Evolutionary conservation across 1,140 invertebrate genomes (phyloP), one percentile per base, ranked within the genome.

Genomic region (Zaprionus vittiger): DNA sequence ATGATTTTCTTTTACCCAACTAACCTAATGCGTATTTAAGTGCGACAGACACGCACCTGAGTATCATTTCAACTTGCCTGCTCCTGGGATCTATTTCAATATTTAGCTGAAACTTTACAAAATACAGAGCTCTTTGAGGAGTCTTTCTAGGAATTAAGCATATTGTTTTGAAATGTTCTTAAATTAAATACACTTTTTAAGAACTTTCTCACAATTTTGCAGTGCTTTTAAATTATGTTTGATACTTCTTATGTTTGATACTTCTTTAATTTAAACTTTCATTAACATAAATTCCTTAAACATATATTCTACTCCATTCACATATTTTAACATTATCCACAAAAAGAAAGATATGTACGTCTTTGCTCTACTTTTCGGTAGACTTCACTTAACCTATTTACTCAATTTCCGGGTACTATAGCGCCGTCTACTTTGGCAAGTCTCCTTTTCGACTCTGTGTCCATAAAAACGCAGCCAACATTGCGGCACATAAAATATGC

Each of bases 401-500:
- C 31, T 22, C 34, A 1, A 65, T 20, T 60, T 34, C 28, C 37
- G 49, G 17, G 54, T 37, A 70, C 63, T 55, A 34, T 57, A 28
- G 22, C 62, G 49, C 47, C 59, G 15, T 38, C 14, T 61, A n/a
- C 37, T 28, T 20, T 54, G n/a, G 26, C 37, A 56, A 47, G 38
- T 44, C 41, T 38, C 24, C 47, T 34, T 54, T 60, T 41, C 38
- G 49, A 61, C 44, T 49, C 28, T 28, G 38, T 20, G 49, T 44
- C 37, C 38, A 71, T 65, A 60, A 77, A 55, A 65, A 28, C 20
- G 14, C 55, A 52, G 60, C 44, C 57, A 72, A 80, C 75, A 68
- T 69, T 66, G 56, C 80, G 69, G 65, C 70, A 72, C 80, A 87
- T 87, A 83, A 87, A 87, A 89, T 87, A 79, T 89, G 81, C 84